phyloP scores from a whole-genome alignment of 1,140 invertebrate species.

The Aricia agestis region DNA sequence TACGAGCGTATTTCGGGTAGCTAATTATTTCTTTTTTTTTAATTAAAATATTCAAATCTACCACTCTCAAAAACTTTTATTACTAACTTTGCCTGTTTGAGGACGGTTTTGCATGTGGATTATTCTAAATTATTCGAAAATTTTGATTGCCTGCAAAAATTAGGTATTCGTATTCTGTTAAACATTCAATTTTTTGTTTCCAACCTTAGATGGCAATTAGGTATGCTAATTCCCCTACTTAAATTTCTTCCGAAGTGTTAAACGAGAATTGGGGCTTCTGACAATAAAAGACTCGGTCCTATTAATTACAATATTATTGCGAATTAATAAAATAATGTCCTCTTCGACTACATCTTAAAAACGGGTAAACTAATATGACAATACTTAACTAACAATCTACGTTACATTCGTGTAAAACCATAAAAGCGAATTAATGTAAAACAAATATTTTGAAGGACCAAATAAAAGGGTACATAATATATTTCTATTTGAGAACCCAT shows the following conservation, averaged over 20 bases:
- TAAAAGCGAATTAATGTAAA: neutral
- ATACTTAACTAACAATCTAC: neutral
- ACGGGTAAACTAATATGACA: too few relatives aligned
- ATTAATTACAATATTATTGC: neutral
- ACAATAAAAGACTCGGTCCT: neutral
- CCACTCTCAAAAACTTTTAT: conserved; percentile 43
- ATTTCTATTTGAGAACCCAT: conserved; percentile 7
- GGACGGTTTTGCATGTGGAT: conserved; percentile 57
- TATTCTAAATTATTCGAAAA: conserved; percentile 61
- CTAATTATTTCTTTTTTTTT: conserved; percentile 48
- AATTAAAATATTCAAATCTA: conserved; percentile 57
- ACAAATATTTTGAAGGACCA: conserved; percentile 1
- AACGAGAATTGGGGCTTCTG: neutral
- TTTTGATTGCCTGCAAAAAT: conserved; percentile 63
- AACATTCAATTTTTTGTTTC: conserved; percentile 55
- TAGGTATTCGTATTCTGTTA: conserved; percentile 44
- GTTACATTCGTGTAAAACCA: neutral
- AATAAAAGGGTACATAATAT: conserved; percentile 6
- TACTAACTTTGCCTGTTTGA: conserved; percentile 47
- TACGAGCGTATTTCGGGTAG: conserved; percentile 32
- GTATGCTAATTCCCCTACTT: conserved; percentile 66
- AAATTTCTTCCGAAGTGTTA: neutral
- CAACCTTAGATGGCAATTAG: conserved; percentile 62
- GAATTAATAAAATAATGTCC: neutral
- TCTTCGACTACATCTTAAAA: neutral